Evolutionary conservation across 2,113 vertebrate species (phyloP).

Genomic region (Psilopsiagon aurifrons): DNA sequence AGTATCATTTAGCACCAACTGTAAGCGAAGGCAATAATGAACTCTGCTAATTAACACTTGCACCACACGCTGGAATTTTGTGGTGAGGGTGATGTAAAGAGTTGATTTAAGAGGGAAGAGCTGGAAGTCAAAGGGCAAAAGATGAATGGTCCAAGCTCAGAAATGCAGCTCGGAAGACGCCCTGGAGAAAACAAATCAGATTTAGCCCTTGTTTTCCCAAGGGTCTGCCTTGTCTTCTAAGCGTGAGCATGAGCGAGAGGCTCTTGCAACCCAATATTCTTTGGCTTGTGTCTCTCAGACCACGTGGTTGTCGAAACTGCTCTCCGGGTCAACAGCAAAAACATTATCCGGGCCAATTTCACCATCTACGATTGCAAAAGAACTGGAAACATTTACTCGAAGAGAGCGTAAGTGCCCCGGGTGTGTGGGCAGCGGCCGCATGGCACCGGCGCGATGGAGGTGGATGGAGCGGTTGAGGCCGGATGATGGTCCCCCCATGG

Average conservation of each 20-base stretch:
- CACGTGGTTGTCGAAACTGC: constrained; percentile 85
- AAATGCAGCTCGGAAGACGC: not conserved
- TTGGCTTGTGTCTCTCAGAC: constrained; percentile 79
- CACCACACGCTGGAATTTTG: not conserved
- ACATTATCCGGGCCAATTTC: constrained; percentile 87
- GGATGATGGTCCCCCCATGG: accelerated
- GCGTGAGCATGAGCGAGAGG: not conserved
- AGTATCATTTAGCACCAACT: constrained; percentile 32
- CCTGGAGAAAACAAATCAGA: constrained; percentile 35
- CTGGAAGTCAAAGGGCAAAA: not conserved
- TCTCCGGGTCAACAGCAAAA: constrained; percentile 85
- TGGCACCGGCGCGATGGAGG: not conserved
- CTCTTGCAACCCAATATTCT: constrained; percentile 60
- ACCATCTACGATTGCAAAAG: constrained; percentile 92
- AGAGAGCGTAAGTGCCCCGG: constrained; percentile 82
- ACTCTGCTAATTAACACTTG: constrained; percentile 55
- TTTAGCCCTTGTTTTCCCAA: constrained; percentile 37
- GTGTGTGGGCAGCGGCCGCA: not conserved
- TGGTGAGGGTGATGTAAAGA: not conserved
- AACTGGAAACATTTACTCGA: constrained; percentile 82
- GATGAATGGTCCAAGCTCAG: not conserved
- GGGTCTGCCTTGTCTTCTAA: constrained; percentile 25
- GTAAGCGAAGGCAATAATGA: constrained; percentile 22
- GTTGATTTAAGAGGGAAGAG: constrained; percentile 18
- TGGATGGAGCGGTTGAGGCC: not conserved